Percentiles rank a stretch among this genome's conserved stretches.
Evolutionary conservation across 2,888 invertebrate species (phyloP).

Genomic region (Podotricha telesiphe): DNA sequence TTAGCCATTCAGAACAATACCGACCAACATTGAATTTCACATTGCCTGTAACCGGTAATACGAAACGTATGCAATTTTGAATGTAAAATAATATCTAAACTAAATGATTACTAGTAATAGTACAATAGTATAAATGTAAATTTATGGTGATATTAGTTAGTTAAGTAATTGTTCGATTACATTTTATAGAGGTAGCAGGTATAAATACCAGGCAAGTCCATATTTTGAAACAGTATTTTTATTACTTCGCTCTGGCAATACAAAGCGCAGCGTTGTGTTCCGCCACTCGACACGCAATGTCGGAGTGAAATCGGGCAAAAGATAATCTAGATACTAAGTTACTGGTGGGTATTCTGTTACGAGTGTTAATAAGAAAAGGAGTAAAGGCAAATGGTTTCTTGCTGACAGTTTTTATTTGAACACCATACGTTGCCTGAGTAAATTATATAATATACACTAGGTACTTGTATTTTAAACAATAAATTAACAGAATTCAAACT

Average conservation of each 20-base stretch:
- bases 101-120: not conserved
- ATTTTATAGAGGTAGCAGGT: too few species aligned
- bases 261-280: too few species aligned
- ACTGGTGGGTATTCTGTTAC: not conserved
- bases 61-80: conserved; percentile 8
- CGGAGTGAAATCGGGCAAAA: too few species aligned
- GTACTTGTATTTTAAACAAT: not conserved
- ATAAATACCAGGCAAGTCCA: too few species aligned
- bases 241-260: too few species aligned
- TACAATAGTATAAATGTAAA: too few species aligned
- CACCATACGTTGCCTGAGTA: not conserved
- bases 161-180: too few species aligned
- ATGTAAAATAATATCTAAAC: conserved; percentile 4
- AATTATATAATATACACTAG: not conserved
- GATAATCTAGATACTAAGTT: too few species aligned
- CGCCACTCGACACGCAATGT: too few species aligned
- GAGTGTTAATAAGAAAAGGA: not conserved
- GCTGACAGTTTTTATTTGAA: not conserved
- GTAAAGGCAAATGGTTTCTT: not conserved
- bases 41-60: conserved; percentile 13
- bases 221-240: too few species aligned
- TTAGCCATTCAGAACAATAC: conserved; percentile 36
- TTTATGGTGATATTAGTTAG: not conserved
- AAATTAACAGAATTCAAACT: not conserved
- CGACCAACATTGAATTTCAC: conserved; percentile 32